A percentile compares a stretch with the other conserved stretches of the same genome.
These are phyloP conservation scores for Drosophila tropicalis DNA, from an alignment of 1,140 invertebrate species.

Conservation along the genomic window DNA sequence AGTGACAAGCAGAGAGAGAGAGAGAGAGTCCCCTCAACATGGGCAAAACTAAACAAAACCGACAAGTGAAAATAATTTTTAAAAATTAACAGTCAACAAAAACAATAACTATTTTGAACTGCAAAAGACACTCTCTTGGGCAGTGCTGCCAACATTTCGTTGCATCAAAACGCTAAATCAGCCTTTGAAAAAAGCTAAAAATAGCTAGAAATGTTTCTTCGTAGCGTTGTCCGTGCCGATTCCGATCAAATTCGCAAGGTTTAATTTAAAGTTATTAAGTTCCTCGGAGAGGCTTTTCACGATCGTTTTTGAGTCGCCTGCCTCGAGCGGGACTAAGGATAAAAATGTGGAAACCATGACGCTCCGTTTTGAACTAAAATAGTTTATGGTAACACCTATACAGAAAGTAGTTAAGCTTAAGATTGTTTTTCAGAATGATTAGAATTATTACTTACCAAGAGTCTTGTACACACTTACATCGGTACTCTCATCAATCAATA, in stretches of 20 bases:
- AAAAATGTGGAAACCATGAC: constrained; percentile 1
- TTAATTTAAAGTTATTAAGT: constrained; percentile 23
- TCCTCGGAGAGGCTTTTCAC: constrained; percentile 19
- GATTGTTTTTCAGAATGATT: constrained; percentile 6
- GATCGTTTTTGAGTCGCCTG: constrained; percentile 20
- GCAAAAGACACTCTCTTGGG: no score
- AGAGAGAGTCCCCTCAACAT: no score
- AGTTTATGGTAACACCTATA: neutral
- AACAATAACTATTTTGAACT: neutral
- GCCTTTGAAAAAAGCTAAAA: no score
- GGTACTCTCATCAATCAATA: constrained; percentile 2
- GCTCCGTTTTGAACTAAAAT: constrained; percentile 6
- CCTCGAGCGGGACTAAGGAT: constrained; percentile 22
- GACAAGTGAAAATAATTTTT: no score
- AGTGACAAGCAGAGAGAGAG: no score
- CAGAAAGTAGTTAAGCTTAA: constrained; percentile 1
- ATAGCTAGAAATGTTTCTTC: no score
- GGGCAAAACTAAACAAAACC: neutral
- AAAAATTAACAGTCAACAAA: neutral
- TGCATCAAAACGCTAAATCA: no score
- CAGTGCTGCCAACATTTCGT: no score
- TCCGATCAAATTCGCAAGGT: constrained; percentile 23
- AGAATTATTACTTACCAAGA: neutral
- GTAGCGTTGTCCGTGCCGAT: constrained; percentile 20
- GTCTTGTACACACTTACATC: neutral